Base-by-base conservation (phyloP, 2,113 vertebrate species). In the Caloenas nicobarica region DNA sequence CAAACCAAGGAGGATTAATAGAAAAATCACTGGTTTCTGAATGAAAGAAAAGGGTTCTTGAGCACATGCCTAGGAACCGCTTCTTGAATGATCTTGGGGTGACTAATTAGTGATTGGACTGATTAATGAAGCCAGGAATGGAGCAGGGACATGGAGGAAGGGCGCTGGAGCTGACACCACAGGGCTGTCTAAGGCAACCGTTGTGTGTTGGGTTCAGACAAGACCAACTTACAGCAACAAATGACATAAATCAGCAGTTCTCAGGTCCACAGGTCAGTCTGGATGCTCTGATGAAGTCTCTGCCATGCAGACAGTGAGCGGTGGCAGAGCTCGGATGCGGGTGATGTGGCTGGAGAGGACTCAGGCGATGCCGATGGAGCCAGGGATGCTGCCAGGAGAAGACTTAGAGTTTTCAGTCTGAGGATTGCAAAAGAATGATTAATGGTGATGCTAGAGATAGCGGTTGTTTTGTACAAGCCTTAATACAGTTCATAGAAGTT, bases 131-230 rank as follows among this genome's bases (percentile, higher is more conserved):
- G 50, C 22, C 16, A 22, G 29, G 56, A 87, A 26, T 0, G 1
- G 68, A 80, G 69, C 22, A 0, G 7, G 60, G 50, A 10, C 68
- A 58, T 0, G 4, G 36, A 57, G 72, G 34, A 56, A 72, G n/a
- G 0, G 0, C 15, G 22, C 38, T 19, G 12, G 68, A 57, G 46
- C 74, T 21, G 50, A 51, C 0, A 2, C 56, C n/a, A 31, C 1
- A 53, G 64, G 36, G 53, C 19, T 79, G n/a, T 38, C 51, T 8
- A 21, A 69, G n/a, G n/a, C n/a, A n/a, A n/a, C n/a, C n/a, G n/a
- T n/a, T n/a, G n/a, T n/a, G n/a, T n/a, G n/a, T n/a, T n/a, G n/a
- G n/a, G n/a, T n/a, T n/a, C n/a, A n/a, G n/a, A n/a, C 26, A 28
- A 22, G 64, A 19, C 16, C 18, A 50, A 34, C 19, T 82, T 57